phyloP scores from a whole-genome alignment of 2,888 invertebrate species.

The Sussaba pulchella region DNA sequence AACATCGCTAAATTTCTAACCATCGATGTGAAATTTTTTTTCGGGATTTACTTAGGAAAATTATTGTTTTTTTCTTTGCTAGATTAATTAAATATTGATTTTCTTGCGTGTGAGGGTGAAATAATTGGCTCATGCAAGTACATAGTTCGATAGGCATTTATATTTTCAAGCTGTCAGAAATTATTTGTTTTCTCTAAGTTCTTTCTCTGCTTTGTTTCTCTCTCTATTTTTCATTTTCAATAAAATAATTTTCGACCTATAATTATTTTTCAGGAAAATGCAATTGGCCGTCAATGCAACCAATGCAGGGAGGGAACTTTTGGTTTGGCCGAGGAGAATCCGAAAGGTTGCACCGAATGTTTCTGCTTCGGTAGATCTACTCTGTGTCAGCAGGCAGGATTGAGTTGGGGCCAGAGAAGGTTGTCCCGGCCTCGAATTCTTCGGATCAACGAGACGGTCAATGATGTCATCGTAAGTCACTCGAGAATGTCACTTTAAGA shows the following conservation, averaged over 20 bases:
- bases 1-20: too few relatives aligned
- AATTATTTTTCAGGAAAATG: constrained; percentile 88
- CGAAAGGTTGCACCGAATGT: constrained; percentile 96
- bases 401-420: constrained; percentile 93
- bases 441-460: constrained; percentile 79
- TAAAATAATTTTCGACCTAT: not conserved
- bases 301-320: constrained; percentile 94
- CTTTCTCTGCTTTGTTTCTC: too few relatives aligned
- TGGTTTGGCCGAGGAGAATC: constrained; percentile 91
- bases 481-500: constrained; percentile 9
- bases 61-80: too few relatives aligned
- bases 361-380: constrained; percentile 97
- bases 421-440: constrained; percentile 85
- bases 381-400: constrained; percentile 92
- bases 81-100: too few relatives aligned
- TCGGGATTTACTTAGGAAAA: too few relatives aligned
- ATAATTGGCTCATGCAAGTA: too few relatives aligned
- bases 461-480: constrained; percentile 77
- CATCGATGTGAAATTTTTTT: too few relatives aligned
- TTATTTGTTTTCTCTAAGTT: not conserved
- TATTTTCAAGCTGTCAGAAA: too few relatives aligned
- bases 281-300: constrained; percentile 93
- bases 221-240: too few relatives aligned
- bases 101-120: not conserved
- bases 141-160: too few relatives aligned